Percentiles rank a stretch among this genome's conserved stretches.
phyloP scores from a whole-genome alignment of 2,888 invertebrate genomes.

The Himalopsyche kuldschensis region DNA sequence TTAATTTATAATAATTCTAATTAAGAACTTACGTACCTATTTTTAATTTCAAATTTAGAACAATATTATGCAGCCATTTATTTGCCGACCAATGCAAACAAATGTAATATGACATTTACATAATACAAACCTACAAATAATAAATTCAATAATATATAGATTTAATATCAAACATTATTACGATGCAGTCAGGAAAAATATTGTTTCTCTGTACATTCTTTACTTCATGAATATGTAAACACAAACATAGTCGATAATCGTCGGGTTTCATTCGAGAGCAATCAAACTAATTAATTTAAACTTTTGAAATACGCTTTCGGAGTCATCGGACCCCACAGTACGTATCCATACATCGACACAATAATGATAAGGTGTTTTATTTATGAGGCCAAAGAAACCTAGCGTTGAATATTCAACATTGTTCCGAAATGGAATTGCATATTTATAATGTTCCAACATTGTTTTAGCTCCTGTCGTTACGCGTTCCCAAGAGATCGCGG shows the following conservation, averaged over 20 bases:
- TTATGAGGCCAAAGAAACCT: conserved; percentile 22
- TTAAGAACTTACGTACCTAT: too few species aligned
- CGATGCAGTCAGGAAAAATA: too few species aligned
- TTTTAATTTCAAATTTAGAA: too few species aligned
- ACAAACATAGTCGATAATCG: conserved; percentile 27
- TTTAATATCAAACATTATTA: too few species aligned
- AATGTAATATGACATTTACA: too few species aligned
- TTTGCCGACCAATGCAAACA: too few species aligned
- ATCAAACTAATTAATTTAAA: conserved; percentile 37
- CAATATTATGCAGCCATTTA: too few species aligned
- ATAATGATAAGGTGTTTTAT: conserved; percentile 33
- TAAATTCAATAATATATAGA: too few species aligned
- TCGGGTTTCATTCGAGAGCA: conserved; percentile 26
- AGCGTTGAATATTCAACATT: neutral
- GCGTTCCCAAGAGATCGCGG: conserved; percentile 58
- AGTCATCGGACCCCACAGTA: conserved; percentile 30
- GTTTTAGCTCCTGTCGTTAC: conserved; percentile 58
- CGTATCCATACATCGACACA: conserved; percentile 29
- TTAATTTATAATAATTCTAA: too few species aligned
- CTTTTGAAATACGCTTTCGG: conserved; percentile 17
- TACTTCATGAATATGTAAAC: conserved; percentile 34
- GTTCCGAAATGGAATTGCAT: neutral
- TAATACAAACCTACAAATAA: too few species aligned
- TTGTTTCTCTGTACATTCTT: neutral
- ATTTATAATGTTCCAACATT: conserved; percentile 21